phyloP scores from a whole-genome alignment of 2,797 vertebrate genomes.

The Syngnathus rostellatus region DNA sequence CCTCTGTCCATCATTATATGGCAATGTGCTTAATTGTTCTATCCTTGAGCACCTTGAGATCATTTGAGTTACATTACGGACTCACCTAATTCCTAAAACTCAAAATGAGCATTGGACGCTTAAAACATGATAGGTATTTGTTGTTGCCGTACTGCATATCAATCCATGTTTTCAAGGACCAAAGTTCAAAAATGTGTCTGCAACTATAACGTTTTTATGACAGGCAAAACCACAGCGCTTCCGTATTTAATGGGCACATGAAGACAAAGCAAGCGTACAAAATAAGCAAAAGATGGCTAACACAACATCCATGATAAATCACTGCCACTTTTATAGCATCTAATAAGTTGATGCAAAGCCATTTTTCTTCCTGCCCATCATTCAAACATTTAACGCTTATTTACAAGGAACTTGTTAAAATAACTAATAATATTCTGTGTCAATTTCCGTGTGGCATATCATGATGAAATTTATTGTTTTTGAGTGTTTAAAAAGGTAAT shows the following conservation, averaged over 20 bases:
- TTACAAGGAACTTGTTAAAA: slow-evolving; percentile 87
- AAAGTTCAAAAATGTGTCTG: slow-evolving; percentile 38
- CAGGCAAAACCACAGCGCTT: slow-evolving; percentile 57
- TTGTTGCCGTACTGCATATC: slow-evolving; percentile 32
- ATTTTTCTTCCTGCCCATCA: slow-evolving; percentile 78
- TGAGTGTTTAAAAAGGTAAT: slow-evolving; percentile 82
- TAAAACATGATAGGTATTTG: slow-evolving; percentile 19
- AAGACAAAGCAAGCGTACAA: slow-evolving; percentile 62
- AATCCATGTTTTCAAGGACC: slow-evolving; percentile 39
- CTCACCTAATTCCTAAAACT: slow-evolving; percentile 45
- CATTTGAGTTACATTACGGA: slow-evolving; percentile 7
- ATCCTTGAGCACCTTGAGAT: background rate
- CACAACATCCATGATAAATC: slow-evolving; percentile 68
- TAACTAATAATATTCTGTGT: slow-evolving; percentile 87
- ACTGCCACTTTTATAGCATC: slow-evolving; percentile 73
- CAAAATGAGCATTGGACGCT: slow-evolving; percentile 53
- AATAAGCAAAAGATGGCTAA: slow-evolving; percentile 65
- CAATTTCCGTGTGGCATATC: slow-evolving; percentile 76
- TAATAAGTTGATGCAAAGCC: slow-evolving; percentile 84
- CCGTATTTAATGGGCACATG: slow-evolving; percentile 63
- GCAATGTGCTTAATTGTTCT: background rate
- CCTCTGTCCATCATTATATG: background rate
- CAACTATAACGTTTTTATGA: slow-evolving; percentile 50
- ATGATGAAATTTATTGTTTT: slow-evolving; percentile 68
- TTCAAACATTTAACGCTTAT: slow-evolving; percentile 82